A percentile compares a stretch with the other conserved stretches of the same genome.
phyloP scores from a whole-genome alignment of 2,113 vertebrate genomes.

The Solenodon paradoxus region DNA sequence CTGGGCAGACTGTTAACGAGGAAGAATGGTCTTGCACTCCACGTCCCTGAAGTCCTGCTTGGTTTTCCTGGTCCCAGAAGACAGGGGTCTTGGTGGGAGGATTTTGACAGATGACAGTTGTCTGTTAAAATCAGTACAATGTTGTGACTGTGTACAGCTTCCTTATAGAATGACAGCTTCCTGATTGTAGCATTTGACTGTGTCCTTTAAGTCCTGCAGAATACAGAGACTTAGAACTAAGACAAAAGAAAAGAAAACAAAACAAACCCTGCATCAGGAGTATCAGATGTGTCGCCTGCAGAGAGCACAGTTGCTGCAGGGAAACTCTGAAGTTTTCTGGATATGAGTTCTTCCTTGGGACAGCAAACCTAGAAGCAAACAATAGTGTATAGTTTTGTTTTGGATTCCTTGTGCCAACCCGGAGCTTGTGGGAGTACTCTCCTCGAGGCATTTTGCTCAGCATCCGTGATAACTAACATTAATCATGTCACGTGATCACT shows the following conservation, averaged over 20 bases:
- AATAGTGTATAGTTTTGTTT: background rate
- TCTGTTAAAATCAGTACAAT: constrained; percentile 60
- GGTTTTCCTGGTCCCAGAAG: background rate
- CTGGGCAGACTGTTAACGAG: background rate
- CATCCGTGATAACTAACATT: background rate
- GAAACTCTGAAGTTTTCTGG: background rate
- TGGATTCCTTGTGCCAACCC: background rate
- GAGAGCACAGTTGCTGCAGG: background rate
- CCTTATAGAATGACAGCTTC: no score
- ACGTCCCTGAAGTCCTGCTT: background rate
- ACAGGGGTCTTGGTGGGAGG: background rate
- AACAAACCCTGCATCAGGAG: no score
- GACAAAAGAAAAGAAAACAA: no score
- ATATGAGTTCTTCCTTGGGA: background rate
- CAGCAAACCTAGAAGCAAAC: background rate
- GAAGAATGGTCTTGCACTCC: background rate
- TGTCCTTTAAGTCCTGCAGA: constrained; percentile 47
- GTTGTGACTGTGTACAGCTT: constrained; percentile 21
- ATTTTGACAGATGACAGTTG: constrained; percentile 67
- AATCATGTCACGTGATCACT: background rate
- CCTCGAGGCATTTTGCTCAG: background rate
- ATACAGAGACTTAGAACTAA: constrained; percentile 12
- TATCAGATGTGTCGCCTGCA: background rate
- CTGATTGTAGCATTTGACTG: constrained; percentile 63
- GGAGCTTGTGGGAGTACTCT: background rate